Conservation (phyloP, 2,888 invertebrate species). For the Drosophila ezoana region DNA sequence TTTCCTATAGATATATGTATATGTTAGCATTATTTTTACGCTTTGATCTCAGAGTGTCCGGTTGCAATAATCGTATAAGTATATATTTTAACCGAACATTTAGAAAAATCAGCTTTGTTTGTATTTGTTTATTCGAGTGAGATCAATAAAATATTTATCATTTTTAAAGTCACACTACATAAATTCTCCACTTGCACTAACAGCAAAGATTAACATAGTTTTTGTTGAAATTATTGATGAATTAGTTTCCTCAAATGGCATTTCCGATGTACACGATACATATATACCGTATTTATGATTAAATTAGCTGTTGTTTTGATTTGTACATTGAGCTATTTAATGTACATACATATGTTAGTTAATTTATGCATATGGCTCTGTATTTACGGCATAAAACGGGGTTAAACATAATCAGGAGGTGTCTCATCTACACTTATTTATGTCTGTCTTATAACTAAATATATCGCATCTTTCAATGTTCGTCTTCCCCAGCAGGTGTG, state of each 20-base stretch:
- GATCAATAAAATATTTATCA: slow-evolving; percentile 64
- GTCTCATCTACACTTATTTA: slow-evolving; percentile 28
- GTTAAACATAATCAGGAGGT: slow-evolving; percentile 39
- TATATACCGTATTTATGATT: slow-evolving; percentile 6
- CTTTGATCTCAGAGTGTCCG: slow-evolving; percentile 24
- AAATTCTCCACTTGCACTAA: slow-evolving; percentile 53
- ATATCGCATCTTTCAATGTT: slow-evolving; percentile 45
- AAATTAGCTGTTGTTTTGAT: slow-evolving; percentile 18
- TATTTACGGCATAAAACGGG: slow-evolving; percentile 23
- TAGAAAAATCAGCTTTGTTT: slow-evolving; percentile 28
- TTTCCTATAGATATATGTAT: slow-evolving; percentile 37
- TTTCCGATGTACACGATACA: slow-evolving; percentile 22
- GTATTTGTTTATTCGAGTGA: slow-evolving; percentile 60
- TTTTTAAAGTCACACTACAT: slow-evolving; percentile 43
- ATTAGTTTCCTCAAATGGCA: slow-evolving; percentile 55
- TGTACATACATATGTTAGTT: slow-evolving; percentile 22
- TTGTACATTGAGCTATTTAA: slow-evolving; percentile 37
- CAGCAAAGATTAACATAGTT: slow-evolving; percentile 56
- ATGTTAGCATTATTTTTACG: slow-evolving; percentile 42
- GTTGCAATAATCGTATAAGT: background rate
- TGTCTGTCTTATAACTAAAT: slow-evolving; percentile 40
- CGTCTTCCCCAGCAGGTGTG: slow-evolving; percentile 26
- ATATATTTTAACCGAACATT: background rate
- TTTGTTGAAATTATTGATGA: slow-evolving; percentile 40
- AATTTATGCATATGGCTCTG: slow-evolving; percentile 45